Conservation (phyloP, 2,888 invertebrate genomes). For the Chymomyza fuscimana region DNA sequence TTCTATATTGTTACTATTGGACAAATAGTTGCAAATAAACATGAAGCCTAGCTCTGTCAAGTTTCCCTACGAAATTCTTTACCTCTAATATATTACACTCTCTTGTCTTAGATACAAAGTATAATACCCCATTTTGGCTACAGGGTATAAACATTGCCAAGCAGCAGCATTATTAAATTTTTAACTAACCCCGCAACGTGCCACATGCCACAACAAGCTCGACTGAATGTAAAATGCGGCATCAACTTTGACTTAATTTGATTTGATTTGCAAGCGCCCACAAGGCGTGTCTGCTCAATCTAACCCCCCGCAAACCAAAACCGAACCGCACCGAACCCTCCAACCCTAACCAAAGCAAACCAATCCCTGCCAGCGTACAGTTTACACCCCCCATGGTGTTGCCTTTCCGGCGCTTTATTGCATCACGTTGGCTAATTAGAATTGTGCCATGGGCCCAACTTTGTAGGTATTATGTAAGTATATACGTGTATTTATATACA, state of each 20-base stretch:
- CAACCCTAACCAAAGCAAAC: slow-evolving; percentile 8
- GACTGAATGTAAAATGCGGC: slow-evolving; percentile 49
- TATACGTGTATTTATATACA: too few species aligned
- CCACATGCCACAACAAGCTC: neutral
- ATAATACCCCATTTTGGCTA: too few species aligned
- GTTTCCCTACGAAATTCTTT: too few species aligned
- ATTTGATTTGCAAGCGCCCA: slow-evolving; percentile 58
- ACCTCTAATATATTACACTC: too few species aligned
- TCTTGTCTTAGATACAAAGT: too few species aligned
- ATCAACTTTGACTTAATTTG: slow-evolving; percentile 67
- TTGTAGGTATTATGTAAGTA: slow-evolving; percentile 3
- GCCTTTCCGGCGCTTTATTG: slow-evolving; percentile 57
- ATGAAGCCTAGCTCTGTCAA: too few species aligned
- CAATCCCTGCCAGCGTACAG: slow-evolving; percentile 5
- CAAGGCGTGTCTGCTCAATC: slow-evolving; percentile 13
- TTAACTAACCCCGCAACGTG: slow-evolving; percentile 27
- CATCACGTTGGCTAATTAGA: slow-evolving; percentile 63
- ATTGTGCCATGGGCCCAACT: slow-evolving; percentile 25
- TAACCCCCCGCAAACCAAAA: neutral
- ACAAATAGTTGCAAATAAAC: too few species aligned
- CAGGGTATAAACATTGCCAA: slow-evolving; percentile 3
- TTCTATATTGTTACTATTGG: too few species aligned
- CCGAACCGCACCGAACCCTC: too few species aligned
- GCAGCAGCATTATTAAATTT: slow-evolving; percentile 48
- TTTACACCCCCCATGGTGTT: slow-evolving; percentile 31